Evolutionary conservation across 2,888 invertebrate species (phyloP), one percentile per base, ranked within the genome.

Genomic region (Lepeophtheirus nordmannii): DNA sequence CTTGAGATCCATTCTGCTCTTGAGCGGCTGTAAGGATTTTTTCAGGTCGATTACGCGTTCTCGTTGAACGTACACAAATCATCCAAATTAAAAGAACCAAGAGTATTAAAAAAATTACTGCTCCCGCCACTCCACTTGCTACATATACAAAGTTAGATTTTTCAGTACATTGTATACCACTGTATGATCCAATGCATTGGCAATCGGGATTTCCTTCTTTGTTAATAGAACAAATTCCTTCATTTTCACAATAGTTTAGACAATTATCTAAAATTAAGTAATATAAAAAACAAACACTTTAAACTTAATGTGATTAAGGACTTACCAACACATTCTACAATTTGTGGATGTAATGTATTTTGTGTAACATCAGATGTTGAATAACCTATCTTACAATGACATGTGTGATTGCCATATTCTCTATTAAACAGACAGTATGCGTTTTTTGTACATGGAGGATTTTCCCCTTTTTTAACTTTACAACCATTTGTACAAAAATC

Each of bases 141-240:
- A 92, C 90, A 77, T 92, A 92, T 14, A 92, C 91, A 75, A 92
- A 91, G 74, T 91, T 89, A n/a, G 89, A 89, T 75, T 91, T 90
- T 72, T 89, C 89, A 3, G 85, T 82, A 73, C 91, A 92, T 70
- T 86, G 87, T 69, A 85, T 85, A 39, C 91, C 91, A 0, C 89
- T 91, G 77, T 90, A 93, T 69, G 91, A 91, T 1, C 92, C 91
- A 12, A 87, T 84, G 74, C 93, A 93, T 70, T 89, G 81, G 73
- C 93, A 93, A 0, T 87, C 84, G 0, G 91, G 89, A 69, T 86
- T 85, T 0, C 89, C 89, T 79, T 73, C 89, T 8, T 88, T 82
- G 14, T 69, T 61, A 68, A 69, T 70, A 58, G 59, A 56, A 74
- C 92, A 93, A 56, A 83, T 81, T 7, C 92, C 92, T 68, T 90